These are phyloP conservation scores for Porphyrio hochstetteri DNA, from an alignment of 2,113 vertebrate genomes.

Conservation along the genomic window DNA sequence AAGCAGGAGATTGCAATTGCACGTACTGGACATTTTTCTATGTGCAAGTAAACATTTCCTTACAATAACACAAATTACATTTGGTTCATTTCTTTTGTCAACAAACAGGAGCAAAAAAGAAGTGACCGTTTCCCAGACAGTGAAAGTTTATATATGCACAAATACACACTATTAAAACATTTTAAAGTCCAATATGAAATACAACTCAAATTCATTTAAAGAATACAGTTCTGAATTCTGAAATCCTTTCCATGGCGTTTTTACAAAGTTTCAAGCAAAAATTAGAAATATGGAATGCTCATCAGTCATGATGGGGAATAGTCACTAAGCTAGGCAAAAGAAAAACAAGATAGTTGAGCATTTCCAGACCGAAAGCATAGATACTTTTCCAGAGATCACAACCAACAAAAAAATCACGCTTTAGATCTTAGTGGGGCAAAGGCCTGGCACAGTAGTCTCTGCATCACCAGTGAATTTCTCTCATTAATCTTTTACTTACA, in stretches of 20 bases:
- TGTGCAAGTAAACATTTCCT: not conserved
- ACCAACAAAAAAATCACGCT: not conserved
- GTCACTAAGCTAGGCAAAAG: not conserved
- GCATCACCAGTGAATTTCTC: not conserved
- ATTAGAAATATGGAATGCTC: not conserved
- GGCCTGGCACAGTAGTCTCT: not conserved
- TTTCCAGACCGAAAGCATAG: not conserved
- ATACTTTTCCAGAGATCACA: not conserved
- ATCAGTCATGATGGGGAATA: not conserved
- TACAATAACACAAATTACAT: not conserved
- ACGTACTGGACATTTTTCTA: not conserved
- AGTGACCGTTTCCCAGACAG: not conserved
- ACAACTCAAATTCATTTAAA: not conserved
- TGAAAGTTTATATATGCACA: not conserved
- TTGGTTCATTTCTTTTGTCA: not conserved
- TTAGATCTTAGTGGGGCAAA: not conserved
- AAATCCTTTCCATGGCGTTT: not conserved
- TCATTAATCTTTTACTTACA: conserved; percentile 36
- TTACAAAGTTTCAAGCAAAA: not conserved
- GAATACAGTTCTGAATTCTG: not conserved
- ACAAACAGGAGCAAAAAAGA: not conserved
- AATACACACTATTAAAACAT: not conserved
- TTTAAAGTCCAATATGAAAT: not conserved
- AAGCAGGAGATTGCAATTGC: not conserved
- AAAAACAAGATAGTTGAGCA: not conserved